phyloP scores from a whole-genome alignment of 2,113 vertebrate species.

The Chionomys nivalis region DNA sequence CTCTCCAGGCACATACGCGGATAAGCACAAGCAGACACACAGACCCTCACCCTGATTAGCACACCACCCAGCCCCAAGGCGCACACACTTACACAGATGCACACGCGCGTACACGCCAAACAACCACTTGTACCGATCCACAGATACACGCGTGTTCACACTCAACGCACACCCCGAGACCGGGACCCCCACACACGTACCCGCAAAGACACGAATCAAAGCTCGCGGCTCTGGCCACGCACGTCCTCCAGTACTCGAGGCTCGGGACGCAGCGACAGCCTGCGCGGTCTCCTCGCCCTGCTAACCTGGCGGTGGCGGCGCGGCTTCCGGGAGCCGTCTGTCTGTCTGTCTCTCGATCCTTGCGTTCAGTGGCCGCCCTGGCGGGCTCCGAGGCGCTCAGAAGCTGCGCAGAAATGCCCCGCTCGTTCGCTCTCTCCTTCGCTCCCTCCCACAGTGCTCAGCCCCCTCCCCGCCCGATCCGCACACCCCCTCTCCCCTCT shows the following conservation, averaged over 20 bases:
- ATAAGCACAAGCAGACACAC: constrained; percentile 29
- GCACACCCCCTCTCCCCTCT: constrained; percentile 29
- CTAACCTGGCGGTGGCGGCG: constrained; percentile 71
- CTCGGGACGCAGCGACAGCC: neutral
- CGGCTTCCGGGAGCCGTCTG: constrained; percentile 67
- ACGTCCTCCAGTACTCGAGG: neutral
- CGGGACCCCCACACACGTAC: constrained; percentile 10
- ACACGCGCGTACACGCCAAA: neutral
- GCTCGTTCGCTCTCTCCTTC: constrained; percentile 4
- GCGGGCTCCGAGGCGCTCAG: constrained; percentile 60
- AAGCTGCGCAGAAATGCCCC: constrained; percentile 76
- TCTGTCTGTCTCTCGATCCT: constrained; percentile 15
- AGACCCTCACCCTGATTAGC: neutral
- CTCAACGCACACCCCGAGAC: constrained; percentile 42
- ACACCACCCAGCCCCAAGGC: neutral
- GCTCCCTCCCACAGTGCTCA: constrained; percentile 71
- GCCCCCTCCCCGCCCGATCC: constrained; percentile 71
- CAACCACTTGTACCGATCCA: constrained; percentile 60
- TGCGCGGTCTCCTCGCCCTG: neutral
- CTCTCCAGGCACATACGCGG: constrained; percentile 57
- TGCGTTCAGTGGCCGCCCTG: constrained; percentile 55
- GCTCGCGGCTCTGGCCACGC: neutral
- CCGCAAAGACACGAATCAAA: neutral
- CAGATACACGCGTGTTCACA: constrained; percentile 63
- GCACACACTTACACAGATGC: neutral